Conservation (phyloP, 1,140 invertebrate species). For the Plectrocnemia conspersa region DNA sequence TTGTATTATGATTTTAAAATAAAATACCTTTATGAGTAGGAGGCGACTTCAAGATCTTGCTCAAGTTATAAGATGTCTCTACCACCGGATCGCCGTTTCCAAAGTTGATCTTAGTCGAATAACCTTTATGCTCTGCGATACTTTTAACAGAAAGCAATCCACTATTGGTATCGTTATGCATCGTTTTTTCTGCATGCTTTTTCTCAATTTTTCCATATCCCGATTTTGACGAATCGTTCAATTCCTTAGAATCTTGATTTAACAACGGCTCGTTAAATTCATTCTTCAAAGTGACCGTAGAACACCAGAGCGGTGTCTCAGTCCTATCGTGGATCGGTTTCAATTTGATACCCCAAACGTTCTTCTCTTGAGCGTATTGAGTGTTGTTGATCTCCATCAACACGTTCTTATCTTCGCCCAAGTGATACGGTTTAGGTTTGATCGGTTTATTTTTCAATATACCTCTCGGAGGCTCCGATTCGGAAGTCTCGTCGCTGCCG, state of each 20-base stretch:
- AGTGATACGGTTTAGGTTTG: conserved; percentile 63
- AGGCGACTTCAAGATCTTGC: no score
- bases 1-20: no score
- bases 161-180: not conserved
- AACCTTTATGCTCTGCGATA: conserved; percentile 40
- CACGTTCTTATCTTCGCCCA: conserved; percentile 57
- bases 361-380: conserved; percentile 35
- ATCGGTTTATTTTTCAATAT: conserved; percentile 68
- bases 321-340: conserved; percentile 37
- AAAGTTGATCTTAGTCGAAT: conserved; percentile 56
- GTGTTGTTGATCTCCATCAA: conserved; percentile 38
- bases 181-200: conserved; percentile 11
- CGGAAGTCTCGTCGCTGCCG: conserved; percentile 27
- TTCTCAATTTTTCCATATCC: conserved; percentile 12
- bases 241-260: conserved; percentile 39
- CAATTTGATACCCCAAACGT: conserved; percentile 49
- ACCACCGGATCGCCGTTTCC: conserved; percentile 46
- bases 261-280: conserved; percentile 38
- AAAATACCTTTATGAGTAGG: no score
- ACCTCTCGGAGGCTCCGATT: conserved; percentile 57
- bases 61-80: conserved; percentile 31
- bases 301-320: conserved; percentile 43
- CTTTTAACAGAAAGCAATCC: not conserved
- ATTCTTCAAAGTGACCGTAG: conserved; percentile 46
- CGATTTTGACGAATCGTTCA: not conserved